Percentiles rank a stretch among this genome's conserved stretches.
Conservation (phyloP, 1,140 invertebrate genomes). For the Varroa destructor region DNA sequence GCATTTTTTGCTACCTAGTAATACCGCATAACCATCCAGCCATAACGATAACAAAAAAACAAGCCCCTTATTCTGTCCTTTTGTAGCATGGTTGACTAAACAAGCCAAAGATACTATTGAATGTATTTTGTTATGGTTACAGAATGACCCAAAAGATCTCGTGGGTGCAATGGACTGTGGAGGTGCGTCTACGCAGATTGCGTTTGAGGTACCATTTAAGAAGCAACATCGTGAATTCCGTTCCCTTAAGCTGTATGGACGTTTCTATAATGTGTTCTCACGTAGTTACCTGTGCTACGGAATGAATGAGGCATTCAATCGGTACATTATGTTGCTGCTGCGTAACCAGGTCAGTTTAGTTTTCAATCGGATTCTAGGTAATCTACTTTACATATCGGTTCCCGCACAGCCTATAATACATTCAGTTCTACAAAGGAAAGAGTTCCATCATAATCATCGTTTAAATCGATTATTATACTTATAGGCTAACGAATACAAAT, state of each 20-base stretch:
- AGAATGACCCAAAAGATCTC: constrained; percentile 30
- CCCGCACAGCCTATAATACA: too few relatives aligned
- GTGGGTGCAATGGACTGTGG: constrained; percentile 46
- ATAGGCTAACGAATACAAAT: too few relatives aligned
- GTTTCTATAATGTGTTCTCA: constrained; percentile 41
- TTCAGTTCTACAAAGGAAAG: neutral
- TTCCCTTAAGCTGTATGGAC: constrained; percentile 40
- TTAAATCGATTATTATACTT: too few relatives aligned
- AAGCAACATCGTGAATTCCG: constrained; percentile 32
- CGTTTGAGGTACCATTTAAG: constrained; percentile 39
- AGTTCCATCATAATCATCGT: neutral
- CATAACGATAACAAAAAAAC: too few relatives aligned
- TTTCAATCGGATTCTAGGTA: neutral
- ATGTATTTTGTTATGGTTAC: constrained; percentile 18
- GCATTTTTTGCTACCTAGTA: too few relatives aligned
- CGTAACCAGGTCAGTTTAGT: neutral
- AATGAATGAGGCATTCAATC: constrained; percentile 39
- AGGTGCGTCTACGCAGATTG: constrained; percentile 47
- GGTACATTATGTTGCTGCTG: constrained; percentile 37
- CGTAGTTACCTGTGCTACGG: constrained; percentile 47
- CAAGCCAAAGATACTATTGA: too few relatives aligned
- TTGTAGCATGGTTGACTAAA: too few relatives aligned
- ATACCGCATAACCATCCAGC: too few relatives aligned
- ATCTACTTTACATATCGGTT: neutral
- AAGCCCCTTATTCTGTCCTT: too few relatives aligned